Evolutionary conservation across 2,888 invertebrate genomes (phyloP).

Genomic region (Xestoiulus laeticollis): DNA sequence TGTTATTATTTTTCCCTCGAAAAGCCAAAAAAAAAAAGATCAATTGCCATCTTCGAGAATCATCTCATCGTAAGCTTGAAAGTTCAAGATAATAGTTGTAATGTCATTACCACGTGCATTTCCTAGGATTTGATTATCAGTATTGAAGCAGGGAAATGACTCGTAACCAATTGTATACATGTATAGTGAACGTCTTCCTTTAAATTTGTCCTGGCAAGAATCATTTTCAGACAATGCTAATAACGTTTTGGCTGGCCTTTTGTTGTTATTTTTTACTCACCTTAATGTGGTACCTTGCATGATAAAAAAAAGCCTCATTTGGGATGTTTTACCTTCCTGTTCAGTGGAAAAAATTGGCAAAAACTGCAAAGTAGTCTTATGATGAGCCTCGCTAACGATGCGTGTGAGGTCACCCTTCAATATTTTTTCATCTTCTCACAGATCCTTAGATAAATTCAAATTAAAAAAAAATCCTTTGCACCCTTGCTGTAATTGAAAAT

Average conservation of each 20-base stretch:
- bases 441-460: neutral
- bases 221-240: neutral
- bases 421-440: neutral
- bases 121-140: neutral
- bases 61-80: neutral
- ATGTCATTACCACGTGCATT: neutral
- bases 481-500: no score
- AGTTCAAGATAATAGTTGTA: neutral
- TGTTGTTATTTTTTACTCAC: neutral
- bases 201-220: neutral
- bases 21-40: neutral
- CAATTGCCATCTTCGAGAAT: neutral
- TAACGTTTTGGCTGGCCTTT: neutral
- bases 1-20: neutral
- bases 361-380: neutral
- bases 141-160: neutral
- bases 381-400: neutral
- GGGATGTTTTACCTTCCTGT: neutral
- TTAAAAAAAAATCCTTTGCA: neutral
- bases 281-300: neutral
- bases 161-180: neutral
- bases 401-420: slow-evolving; percentile 20
- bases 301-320: neutral
- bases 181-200: neutral
- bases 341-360: neutral